Percentiles rank a stretch among this genome's conserved stretches.
Conservation (phyloP, 2,797 vertebrate species). For the Dicrostonyx torquatus region DNA sequence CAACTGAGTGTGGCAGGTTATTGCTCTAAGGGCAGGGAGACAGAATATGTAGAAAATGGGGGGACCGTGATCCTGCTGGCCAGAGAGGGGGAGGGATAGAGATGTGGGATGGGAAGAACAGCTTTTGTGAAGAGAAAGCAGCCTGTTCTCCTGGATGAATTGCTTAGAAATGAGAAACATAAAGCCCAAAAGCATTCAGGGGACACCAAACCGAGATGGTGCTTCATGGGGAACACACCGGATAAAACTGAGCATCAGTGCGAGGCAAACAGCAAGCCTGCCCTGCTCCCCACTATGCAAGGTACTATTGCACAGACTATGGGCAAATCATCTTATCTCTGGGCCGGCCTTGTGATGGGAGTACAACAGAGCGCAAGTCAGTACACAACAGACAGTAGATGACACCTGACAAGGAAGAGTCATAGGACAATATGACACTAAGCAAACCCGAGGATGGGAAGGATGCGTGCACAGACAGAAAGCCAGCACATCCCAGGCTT, state of each 20-base stretch:
- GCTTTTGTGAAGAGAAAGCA: background rate
- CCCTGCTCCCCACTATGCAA: background rate
- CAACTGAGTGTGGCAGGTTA: background rate
- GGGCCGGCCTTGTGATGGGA: background rate
- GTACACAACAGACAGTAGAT: background rate
- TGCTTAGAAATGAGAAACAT: background rate
- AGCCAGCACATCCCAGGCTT: background rate
- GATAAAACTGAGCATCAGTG: too few relatives aligned
- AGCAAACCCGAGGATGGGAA: background rate
- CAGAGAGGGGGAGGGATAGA: background rate
- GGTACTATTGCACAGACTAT: background rate
- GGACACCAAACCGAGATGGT: background rate
- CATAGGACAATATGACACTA: too few relatives aligned
- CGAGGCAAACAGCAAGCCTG: background rate
- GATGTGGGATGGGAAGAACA: too few relatives aligned
- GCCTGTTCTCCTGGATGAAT: background rate
- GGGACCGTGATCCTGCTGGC: too few relatives aligned
- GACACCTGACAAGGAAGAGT: background rate
- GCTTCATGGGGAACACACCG: background rate
- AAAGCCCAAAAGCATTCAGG: background rate
- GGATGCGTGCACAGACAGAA: background rate
- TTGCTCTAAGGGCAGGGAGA: background rate
- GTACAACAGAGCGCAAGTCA: background rate
- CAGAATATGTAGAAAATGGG: background rate
- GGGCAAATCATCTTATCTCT: background rate